Base-by-base conservation (phyloP, 2,888 invertebrate species). In the Abrostola triplasia region DNA sequence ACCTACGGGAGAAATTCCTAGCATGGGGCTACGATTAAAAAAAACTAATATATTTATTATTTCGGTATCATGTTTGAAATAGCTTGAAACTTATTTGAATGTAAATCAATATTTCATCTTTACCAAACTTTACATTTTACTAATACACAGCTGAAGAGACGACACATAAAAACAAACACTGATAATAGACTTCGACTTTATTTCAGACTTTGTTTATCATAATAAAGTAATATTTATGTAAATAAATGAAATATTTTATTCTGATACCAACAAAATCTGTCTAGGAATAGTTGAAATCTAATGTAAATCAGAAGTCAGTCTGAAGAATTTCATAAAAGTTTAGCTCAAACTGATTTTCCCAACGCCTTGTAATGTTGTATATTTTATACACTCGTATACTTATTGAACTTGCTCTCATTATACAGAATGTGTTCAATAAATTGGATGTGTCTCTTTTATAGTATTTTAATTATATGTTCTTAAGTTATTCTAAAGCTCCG, bases 241-340 rank as follows among this genome's bases (percentile, higher is more conserved):
- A 59, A 58, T 37, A 42, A 51, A 13, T 24, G 36, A 41, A 61
- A 65, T 63, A 56, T 51, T 41, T 24, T 50, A 60, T 35, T 51
- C 11, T 41, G 35, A 24, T 50, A 47, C 11, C 9, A 24, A 41
- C 37, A 55, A n/a, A 67, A 58, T 52, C 48, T 48, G 44, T 60
- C 60, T 40, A 44, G 37, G 37, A 12, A 47, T 10, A 42, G 24
- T 24, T 24, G 13, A 40, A 42, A 35, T 42, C 37, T 59, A 55
- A 61, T 62, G 59, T 56, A 57, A 62, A 54, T 56, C 57, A 49
- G 50, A 40, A n/a, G 36, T 13, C 67, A 60, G 60, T 61, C 67
- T 64, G 56, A 38, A 36, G 37, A 38, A 35, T 51, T 58, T 61
- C 56, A 64, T 62, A 67, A 67, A 67, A 64, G 40, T 56, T 62